These are phyloP conservation scores for Pygoscelis antarcticus DNA, from an alignment of 2,113 vertebrate species.

Conservation along the genomic window DNA sequence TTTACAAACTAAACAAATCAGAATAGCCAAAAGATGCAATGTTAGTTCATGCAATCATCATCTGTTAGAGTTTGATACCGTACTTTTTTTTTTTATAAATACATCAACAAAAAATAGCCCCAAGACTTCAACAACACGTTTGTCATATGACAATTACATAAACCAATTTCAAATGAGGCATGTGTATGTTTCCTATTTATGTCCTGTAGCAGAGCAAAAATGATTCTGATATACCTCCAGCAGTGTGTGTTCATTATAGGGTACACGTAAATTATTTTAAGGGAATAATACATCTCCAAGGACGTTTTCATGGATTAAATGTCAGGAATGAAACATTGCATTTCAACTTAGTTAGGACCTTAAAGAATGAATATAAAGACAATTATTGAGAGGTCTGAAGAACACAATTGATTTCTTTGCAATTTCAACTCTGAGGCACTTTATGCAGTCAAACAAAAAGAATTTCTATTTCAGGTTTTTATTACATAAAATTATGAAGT, in stretches of 20 bases:
- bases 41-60: neutral
- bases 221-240: neutral
- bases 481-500: neutral
- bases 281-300: conserved; percentile 71
- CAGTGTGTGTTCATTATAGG: neutral
- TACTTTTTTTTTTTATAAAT: neutral
- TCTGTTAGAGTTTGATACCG: neutral
- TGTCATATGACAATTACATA: neutral
- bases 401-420: conserved; percentile 41
- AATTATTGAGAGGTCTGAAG: conserved; percentile 45
- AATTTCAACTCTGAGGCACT: neutral
- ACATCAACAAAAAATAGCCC: neutral
- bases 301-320: conserved; percentile 73
- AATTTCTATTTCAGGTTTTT: neutral
- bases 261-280: conserved; percentile 61
- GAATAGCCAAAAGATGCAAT: neutral
- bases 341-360: conserved; percentile 56
- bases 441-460: neutral
- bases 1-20: neutral
- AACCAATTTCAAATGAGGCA: neutral
- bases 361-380: conserved; percentile 56
- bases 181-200: neutral
- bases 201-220: neutral
- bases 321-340: conserved; percentile 77
- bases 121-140: fast-evolving